phyloP scores from a whole-genome alignment of 2,797 vertebrate genomes.

The Acomys russatus region DNA sequence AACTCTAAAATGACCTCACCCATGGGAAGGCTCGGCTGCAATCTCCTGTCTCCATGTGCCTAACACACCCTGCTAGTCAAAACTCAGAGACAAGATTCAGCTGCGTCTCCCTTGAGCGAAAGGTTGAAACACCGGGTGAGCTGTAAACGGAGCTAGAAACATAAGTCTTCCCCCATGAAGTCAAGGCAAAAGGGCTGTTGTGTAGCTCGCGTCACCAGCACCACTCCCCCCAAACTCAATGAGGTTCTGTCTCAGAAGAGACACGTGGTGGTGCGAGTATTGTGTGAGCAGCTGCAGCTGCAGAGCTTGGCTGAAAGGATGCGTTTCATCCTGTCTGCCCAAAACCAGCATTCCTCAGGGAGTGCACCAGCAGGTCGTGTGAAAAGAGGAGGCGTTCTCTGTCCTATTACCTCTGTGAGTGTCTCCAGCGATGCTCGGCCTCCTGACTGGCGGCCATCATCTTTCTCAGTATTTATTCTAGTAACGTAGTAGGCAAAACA shows the following conservation, averaged over 20 bases:
- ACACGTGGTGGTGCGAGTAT: not conserved
- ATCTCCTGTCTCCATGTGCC: conserved; percentile 18
- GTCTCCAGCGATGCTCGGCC: not conserved
- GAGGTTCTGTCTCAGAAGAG: conserved; percentile 58
- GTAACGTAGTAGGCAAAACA: not conserved
- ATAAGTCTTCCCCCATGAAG: not conserved
- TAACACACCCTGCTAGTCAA: conserved; percentile 37
- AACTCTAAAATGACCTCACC: conserved; percentile 71
- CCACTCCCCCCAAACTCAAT: not conserved
- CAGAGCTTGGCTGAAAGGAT: conserved; percentile 49
- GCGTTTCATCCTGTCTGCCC: conserved; percentile 14
- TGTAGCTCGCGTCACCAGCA: not conserved
- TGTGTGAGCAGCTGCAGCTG: conserved; percentile 69
- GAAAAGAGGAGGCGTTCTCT: conserved; percentile 26
- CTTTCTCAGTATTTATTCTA: not conserved
- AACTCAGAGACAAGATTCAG: conserved; percentile 18
- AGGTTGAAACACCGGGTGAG: rapidly evolving
- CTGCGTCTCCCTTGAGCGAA: not conserved
- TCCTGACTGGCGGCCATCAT: not conserved
- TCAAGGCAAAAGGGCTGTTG: not conserved
- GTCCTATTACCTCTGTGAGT: not conserved
- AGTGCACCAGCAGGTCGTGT: not conserved
- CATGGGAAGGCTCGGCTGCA: not conserved
- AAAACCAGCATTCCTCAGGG: not conserved
- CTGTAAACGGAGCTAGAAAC: not conserved